These are phyloP conservation scores for Platycheirus rosarum DNA, from an alignment of 2,888 invertebrate species.

Conservation along the genomic window DNA sequence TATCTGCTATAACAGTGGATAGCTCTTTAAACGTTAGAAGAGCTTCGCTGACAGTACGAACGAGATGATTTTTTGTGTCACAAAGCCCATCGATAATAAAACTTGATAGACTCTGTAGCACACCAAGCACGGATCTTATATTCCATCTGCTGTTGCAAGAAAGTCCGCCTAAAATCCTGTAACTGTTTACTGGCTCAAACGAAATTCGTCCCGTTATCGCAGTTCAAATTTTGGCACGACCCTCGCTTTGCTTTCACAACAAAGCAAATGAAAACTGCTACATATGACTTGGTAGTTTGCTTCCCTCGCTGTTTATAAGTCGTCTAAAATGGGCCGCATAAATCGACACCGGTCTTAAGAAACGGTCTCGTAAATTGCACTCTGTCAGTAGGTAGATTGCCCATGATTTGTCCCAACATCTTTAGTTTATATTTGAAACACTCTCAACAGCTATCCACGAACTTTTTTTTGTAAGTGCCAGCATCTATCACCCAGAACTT, in stretches of 20 bases:
- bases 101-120: not conserved
- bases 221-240: conserved; percentile 19
- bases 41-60: conserved; percentile 62
- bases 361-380: conserved; percentile 52
- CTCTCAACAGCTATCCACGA: conserved; percentile 13
- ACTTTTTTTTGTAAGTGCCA: not conserved
- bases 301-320: conserved; percentile 35
- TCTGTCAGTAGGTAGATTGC: conserved; percentile 20
- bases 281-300: conserved; percentile 27
- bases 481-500: conserved; percentile 41
- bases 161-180: conserved; percentile 15
- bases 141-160: conserved; percentile 7
- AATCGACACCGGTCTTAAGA: conserved; percentile 57
- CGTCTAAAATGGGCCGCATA: conserved; percentile 58
- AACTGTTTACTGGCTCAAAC: conserved; percentile 42
- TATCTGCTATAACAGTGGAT: conserved; percentile 71
- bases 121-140: conserved; percentile 1
- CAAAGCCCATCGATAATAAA: conserved; percentile 62
- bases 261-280: conserved; percentile 52
- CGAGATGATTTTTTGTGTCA: conserved; percentile 6
- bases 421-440: conserved; percentile 13
- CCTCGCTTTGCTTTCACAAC: conserved; percentile 46
- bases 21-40: conserved; percentile 75
- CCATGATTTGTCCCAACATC: conserved; percentile 72
- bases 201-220: conserved; percentile 64